Evolutionary conservation across 2,888 invertebrate species (phyloP).

Genomic region (Meta bourneti): DNA sequence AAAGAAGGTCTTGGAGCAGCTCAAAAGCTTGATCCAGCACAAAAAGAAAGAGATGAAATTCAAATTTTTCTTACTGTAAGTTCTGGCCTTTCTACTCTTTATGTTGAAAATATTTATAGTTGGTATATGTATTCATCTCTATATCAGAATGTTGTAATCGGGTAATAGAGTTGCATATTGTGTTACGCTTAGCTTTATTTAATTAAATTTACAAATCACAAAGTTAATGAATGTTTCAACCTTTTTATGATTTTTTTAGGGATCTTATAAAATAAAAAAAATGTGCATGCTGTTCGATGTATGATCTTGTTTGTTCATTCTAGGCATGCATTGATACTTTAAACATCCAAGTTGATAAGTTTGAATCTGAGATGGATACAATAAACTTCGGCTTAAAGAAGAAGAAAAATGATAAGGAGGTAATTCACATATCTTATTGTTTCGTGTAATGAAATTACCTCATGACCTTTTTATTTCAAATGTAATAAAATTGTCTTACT

Average conservation of each 20-base stretch:
- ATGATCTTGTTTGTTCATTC: background rate
- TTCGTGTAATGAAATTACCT: background rate
- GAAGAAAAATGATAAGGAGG: conserved; percentile 96
- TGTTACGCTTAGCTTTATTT: background rate
- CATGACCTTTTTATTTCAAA: background rate
- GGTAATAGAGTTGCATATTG: too few relatives aligned
- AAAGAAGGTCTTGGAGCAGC: conserved; percentile 99
- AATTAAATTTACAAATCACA: too few relatives aligned
- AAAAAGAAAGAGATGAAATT: conserved; percentile 97
- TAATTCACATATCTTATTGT: conserved; percentile 76
- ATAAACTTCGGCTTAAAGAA: conserved; percentile 93
- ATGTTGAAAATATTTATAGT: too few relatives aligned
- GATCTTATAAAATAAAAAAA: too few relatives aligned
- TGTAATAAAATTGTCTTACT: too few relatives aligned
- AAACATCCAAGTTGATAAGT: conserved; percentile 96
- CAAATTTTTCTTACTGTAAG: conserved; percentile 92
- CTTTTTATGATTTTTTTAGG: too few relatives aligned
- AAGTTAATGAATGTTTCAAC: too few relatives aligned
- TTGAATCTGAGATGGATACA: conserved; percentile 97
- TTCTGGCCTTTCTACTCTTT: background rate
- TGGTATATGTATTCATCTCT: too few relatives aligned
- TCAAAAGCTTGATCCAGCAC: conserved; percentile 98
- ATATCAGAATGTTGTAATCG: too few relatives aligned
- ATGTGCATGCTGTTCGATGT: too few relatives aligned
- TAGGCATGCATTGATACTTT: conserved; percentile 90